Conservation (phyloP, 2,113 vertebrate genomes). For the Sorex fumeus region DNA sequence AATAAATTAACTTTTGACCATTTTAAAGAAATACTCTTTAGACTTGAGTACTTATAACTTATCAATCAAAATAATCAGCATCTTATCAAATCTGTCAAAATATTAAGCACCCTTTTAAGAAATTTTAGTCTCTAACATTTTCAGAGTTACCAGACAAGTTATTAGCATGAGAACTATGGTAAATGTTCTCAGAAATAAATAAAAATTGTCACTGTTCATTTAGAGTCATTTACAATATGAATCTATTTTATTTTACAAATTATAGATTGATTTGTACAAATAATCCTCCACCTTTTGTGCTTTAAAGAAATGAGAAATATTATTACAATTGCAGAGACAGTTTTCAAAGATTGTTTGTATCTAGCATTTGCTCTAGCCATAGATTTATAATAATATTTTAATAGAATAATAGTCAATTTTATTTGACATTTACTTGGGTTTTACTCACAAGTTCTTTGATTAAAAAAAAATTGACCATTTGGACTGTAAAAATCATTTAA, state of each 20-base stretch:
- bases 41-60: slow-evolving; percentile 1
- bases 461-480: slow-evolving; percentile 52
- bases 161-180: slow-evolving; percentile 65
- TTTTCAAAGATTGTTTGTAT: neutral
- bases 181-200: slow-evolving; percentile 54
- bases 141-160: slow-evolving; percentile 26
- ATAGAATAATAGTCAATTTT: neutral
- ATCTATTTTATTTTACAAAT: slow-evolving; percentile 65
- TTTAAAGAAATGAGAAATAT: slow-evolving; percentile 23
- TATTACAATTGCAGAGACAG: slow-evolving; percentile 36
- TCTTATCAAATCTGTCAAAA: slow-evolving; percentile 49
- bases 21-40: slow-evolving; percentile 15
- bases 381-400: slow-evolving; percentile 25
- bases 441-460: slow-evolving; percentile 38
- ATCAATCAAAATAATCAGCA: slow-evolving; percentile 32
- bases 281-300: neutral
- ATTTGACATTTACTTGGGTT: slow-evolving; percentile 34
- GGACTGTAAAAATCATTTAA: neutral
- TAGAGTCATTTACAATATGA: slow-evolving; percentile 30
- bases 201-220: slow-evolving; percentile 47
- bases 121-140: slow-evolving; percentile 35
- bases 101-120: slow-evolving; percentile 22
- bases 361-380: neutral
- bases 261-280: slow-evolving; percentile 41
- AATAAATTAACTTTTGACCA: slow-evolving; percentile 50